Evolutionary conservation across 2,888 invertebrate species (phyloP), one percentile per base, ranked within the genome.

Genomic region (Xylota sylvarum): DNA sequence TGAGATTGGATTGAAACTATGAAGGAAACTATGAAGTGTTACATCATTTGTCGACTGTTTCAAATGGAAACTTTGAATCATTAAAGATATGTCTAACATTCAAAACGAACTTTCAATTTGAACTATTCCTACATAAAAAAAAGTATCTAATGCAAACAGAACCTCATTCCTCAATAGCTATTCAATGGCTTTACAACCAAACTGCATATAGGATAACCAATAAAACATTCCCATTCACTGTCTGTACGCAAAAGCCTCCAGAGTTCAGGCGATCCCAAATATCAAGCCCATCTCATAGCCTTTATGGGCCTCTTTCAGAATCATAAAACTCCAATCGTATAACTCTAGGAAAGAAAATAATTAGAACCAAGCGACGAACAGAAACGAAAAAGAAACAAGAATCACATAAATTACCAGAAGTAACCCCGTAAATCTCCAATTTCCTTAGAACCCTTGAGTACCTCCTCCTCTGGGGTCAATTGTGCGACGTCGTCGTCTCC

Each of bases 381-480:
- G 35, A 76, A 14, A 52, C 64, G 30, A 14, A 35, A 72, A 7
- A 58, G 37, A 64, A 65, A 52, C 58, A 46, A 60, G 64, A 76
- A 50, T 32, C 65, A 9, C 67, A 84, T 84, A 84, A 84, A 80
- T 84, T 56, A 55, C 48, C 69, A 64, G 23, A 50, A 56, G 64
- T 74, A 79, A 64, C 69, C 73, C 48, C 56, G 79, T 84, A 79
- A 84, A 84, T 84, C 74, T 84, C 69, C 48, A 55, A 79, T 74
- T 79, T 62, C 79, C 46, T n/a, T 17, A n/a, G 19, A 70, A 79
- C 52, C 46, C 32, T 56, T 10, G 64, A 76, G 43, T 40, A 58
- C 23, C 52, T 19, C 17, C 30, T 64, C 64, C 14, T 74, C 67
- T 52, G 32, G 65, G 65, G 72, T 85, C 76, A 76, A 76, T 55